Percentiles rank a stretch among this genome's conserved stretches.
Conservation (phyloP, 2,888 invertebrate genomes). For the Luperina nickerlii region DNA sequence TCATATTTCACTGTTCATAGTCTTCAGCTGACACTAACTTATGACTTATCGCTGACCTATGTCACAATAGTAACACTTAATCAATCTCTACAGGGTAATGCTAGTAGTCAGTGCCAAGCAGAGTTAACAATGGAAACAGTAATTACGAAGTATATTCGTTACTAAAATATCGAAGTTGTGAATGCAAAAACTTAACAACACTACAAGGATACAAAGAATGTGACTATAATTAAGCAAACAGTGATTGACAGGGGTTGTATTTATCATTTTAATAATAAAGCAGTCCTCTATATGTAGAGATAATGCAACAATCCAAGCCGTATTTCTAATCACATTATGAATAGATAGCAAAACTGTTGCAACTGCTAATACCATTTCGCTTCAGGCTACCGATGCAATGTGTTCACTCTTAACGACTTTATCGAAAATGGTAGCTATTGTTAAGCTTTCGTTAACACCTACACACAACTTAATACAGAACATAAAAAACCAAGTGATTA, state of each 20-base stretch:
- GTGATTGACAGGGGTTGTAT: constrained; percentile 58
- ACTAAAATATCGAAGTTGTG: constrained; percentile 10
- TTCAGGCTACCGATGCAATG: constrained; percentile 51
- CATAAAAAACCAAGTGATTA: constrained; percentile 69
- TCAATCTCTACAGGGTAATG: not conserved
- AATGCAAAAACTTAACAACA: constrained; percentile 16
- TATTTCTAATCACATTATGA: constrained; percentile 47
- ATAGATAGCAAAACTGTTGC: constrained; percentile 49
- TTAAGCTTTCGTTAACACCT: constrained; percentile 70
- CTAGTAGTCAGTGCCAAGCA: not conserved
- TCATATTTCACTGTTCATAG: not conserved
- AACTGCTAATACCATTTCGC: constrained; percentile 56
- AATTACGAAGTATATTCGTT: constrained; percentile 14
- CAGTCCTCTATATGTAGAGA: constrained; percentile 2
- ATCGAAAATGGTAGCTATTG: constrained; percentile 65
- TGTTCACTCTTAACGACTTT: constrained; percentile 56
- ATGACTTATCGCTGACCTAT: not conserved
- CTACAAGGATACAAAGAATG: constrained; percentile 32
- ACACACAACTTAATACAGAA: constrained; percentile 59
- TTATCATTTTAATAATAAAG: constrained; percentile 53
- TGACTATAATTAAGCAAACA: constrained; percentile 46
- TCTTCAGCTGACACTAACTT: no score
- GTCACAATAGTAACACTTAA: not conserved
- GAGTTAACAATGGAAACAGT: not conserved
- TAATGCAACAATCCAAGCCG: constrained; percentile 40